phyloP scores from a whole-genome alignment of 2,797 vertebrate species.

The Martes flavigula region DNA sequence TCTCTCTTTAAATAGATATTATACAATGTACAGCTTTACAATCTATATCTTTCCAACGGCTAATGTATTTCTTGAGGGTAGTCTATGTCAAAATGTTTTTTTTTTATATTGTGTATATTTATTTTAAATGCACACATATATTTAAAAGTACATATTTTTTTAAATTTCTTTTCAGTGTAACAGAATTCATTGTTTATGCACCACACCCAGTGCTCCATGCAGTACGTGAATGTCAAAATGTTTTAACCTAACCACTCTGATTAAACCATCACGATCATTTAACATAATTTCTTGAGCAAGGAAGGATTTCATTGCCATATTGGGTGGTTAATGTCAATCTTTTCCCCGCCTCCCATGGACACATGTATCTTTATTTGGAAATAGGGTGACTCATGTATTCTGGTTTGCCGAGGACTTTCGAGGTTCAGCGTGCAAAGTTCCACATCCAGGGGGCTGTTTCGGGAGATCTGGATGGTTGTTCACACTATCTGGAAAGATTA shows the following conservation, averaged over 20 bases:
- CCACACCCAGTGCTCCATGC: too few relatives aligned
- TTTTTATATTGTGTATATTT: too few relatives aligned
- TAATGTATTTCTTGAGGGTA: background rate
- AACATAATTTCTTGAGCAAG: background rate
- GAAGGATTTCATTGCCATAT: fast-evolving
- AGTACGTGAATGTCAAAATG: too few relatives aligned
- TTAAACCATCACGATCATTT: fast-evolving
- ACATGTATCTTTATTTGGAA: background rate
- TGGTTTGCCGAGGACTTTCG: fast-evolving
- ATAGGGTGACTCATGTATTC: fast-evolving
- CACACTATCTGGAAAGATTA: background rate
- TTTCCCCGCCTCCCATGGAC: too few relatives aligned
- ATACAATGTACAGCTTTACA: background rate
- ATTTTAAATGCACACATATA: too few relatives aligned
- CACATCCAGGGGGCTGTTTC: fast-evolving
- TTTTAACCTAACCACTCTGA: background rate
- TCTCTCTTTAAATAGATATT: background rate
- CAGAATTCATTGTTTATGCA: too few relatives aligned
- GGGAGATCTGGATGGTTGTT: fast-evolving
- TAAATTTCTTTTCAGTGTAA: too few relatives aligned
- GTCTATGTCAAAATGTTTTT: background rate
- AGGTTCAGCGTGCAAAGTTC: background rate
- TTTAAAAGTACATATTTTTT: too few relatives aligned
- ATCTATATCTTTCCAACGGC: background rate
- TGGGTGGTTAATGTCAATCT: too few relatives aligned